Base-by-base conservation (phyloP, 2,888 invertebrate genomes). In the Heliconius ismenius region DNA sequence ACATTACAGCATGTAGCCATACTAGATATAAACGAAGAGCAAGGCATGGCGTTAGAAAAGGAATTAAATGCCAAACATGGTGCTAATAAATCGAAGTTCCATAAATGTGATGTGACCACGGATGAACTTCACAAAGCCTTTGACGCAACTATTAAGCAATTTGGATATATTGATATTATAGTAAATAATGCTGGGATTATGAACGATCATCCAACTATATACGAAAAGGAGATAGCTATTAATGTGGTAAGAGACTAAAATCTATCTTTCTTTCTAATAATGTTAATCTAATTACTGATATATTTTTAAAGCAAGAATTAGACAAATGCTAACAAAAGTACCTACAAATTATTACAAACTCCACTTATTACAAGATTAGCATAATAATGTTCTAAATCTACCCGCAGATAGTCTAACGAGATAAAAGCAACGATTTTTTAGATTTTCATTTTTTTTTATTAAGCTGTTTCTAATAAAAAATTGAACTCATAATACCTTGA, bases 111-210 rank as follows among this genome's bases (percentile, higher is more conserved):
- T 65, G 86, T 89, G 26, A 84, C 87, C 0, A 83, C 83, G 21
- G 84, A 86, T 2, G 85, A 86, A 28, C 76, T 82, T 18, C 77
- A 83, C 7, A 58, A 75, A 28, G 81, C 82, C 0, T 82, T 81
- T 65, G 81, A 82, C 28, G 82, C 78, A 58, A 84, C 89, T 1
- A 28, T 85, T 0, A 84, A 88, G 11, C 83, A 87, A 60, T 83
- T 84, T 67, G 89, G 85, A 3, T 88, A 89, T 63, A 89, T 92
- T 3, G 92, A 92, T 78, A 86, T 90, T 3, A 89, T 92, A 1
- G 82, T 92, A 13, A 92, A 92, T 79, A 88, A 89, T 76, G 92
- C 92, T 70, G 92, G 90, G 4, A 86, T 92, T 11, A 86, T 92
- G 88, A 91, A 91, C 54, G 92, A 93, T 73, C 84, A 85, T 43